Conservation (phyloP, 2,888 invertebrate genomes). For the Saturnia japonica region DNA sequence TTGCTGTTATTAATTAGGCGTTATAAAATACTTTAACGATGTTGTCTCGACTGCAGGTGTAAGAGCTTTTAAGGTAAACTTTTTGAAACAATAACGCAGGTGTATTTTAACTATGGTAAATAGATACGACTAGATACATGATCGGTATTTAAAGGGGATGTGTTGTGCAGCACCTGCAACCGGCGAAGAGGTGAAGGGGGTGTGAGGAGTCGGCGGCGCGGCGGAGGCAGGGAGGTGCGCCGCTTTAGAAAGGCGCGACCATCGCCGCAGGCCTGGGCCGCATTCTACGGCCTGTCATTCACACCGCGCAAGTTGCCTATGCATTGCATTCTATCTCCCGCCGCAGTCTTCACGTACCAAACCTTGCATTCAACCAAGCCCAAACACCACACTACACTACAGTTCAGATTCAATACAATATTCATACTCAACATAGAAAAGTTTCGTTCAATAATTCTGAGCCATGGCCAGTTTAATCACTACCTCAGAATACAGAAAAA, state of each 20-base stretch:
- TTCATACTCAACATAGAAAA: slow-evolving; percentile 46
- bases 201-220: slow-evolving; percentile 51
- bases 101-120: slow-evolving; percentile 74
- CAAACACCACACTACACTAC: slow-evolving; percentile 11
- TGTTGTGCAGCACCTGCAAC: slow-evolving; percentile 78
- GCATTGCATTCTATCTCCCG: slow-evolving; percentile 80
- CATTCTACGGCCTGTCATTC: slow-evolving; percentile 83
- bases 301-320: slow-evolving; percentile 81
- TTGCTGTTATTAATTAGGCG: slow-evolving; percentile 47
- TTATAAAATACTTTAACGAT: slow-evolving; percentile 26
- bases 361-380: slow-evolving; percentile 11
- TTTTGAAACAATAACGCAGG: slow-evolving; percentile 76
- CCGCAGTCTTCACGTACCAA: slow-evolving; percentile 64
- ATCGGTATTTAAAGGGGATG: slow-evolving; percentile 81
- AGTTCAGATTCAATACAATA: background rate
- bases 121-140: slow-evolving; percentile 77
- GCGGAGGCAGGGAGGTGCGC: slow-evolving; percentile 64
- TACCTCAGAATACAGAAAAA: too few species aligned
- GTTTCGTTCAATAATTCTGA: slow-evolving; percentile 73
- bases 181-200: slow-evolving; percentile 60
- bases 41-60: slow-evolving; percentile 55
- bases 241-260: slow-evolving; percentile 83
- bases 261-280: slow-evolving; percentile 80
- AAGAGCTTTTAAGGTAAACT: slow-evolving; percentile 63
- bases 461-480: slow-evolving; percentile 54